Percentiles rank a stretch among this genome's conserved stretches.
Evolutionary conservation across 2,113 vertebrate species (phyloP).

Genomic region (Astur gentilis): DNA sequence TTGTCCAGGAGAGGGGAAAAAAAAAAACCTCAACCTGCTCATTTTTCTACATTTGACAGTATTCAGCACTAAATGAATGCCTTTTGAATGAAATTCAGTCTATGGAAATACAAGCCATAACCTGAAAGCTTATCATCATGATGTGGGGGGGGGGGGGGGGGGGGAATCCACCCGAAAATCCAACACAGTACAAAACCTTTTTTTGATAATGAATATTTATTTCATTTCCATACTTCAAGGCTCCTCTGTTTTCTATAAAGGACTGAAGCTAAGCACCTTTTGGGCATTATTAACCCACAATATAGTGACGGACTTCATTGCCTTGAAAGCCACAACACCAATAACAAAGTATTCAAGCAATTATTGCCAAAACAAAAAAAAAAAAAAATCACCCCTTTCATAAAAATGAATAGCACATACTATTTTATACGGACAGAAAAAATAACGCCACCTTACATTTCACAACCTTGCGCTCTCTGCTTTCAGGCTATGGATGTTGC

Average conservation of each 20-base stretch:
- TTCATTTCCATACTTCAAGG: constrained; percentile 43
- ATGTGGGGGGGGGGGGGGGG: neutral
- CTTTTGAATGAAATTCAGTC: constrained; percentile 47
- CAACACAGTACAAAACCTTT: neutral
- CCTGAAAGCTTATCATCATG: constrained; percentile 36
- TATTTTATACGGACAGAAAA: neutral
- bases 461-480: neutral
- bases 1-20: constrained; percentile 20
- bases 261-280: constrained; percentile 32
- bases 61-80: constrained; percentile 22
- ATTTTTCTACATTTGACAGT: constrained; percentile 48
- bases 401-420: rapidly evolving
- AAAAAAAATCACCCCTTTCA: neutral
- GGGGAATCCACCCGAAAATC: neutral
- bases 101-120: constrained; percentile 34
- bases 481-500: neutral
- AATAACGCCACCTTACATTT: neutral
- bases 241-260: constrained; percentile 47
- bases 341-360: constrained; percentile 15
- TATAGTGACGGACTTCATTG: constrained; percentile 8
- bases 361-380: neutral
- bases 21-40: constrained; percentile 5
- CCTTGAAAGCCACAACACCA: constrained; percentile 38
- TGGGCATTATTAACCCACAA: constrained; percentile 31
- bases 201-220: constrained; percentile 56